Evolutionary conservation across 2,888 invertebrate genomes (phyloP).

Genomic region (Sipha maydis): DNA sequence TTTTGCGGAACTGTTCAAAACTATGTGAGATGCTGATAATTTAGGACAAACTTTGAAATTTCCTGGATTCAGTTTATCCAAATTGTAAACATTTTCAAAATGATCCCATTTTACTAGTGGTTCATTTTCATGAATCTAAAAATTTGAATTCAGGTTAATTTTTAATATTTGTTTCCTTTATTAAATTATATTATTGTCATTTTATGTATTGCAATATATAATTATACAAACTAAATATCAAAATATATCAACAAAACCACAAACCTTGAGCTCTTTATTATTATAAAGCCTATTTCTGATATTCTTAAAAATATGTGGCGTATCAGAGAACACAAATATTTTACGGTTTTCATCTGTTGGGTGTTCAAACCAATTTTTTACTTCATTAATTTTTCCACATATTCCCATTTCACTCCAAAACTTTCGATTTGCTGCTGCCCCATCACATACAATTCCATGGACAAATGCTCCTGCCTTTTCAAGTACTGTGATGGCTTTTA

Average conservation of each 20-base stretch:
- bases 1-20: not conserved
- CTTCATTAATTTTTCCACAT: constrained; percentile 18
- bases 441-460: constrained; percentile 21
- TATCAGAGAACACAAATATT: constrained; percentile 17
- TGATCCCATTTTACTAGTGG: constrained; percentile 24
- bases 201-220: too few species aligned
- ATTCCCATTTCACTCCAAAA: constrained; percentile 25
- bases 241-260: too few species aligned
- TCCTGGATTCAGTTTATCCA: not conserved
- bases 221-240: too few species aligned
- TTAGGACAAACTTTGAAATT: constrained; percentile 12
- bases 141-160: not conserved
- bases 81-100: too few species aligned
- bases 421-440: not conserved
- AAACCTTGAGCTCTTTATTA: constrained; percentile 13
- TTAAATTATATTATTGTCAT: too few species aligned
- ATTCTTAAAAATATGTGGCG: constrained; percentile 22
- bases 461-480: constrained; percentile 21
- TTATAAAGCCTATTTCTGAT: constrained; percentile 29
- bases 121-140: constrained; percentile 18
- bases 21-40: constrained; percentile 15
- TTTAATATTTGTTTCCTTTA: too few species aligned
- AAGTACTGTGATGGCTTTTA: constrained; percentile 23
- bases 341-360: not conserved
- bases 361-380: constrained; percentile 21